Evolutionary conservation across 2,113 vertebrate species (phyloP).

Genomic region (Ursus arctos): DNA sequence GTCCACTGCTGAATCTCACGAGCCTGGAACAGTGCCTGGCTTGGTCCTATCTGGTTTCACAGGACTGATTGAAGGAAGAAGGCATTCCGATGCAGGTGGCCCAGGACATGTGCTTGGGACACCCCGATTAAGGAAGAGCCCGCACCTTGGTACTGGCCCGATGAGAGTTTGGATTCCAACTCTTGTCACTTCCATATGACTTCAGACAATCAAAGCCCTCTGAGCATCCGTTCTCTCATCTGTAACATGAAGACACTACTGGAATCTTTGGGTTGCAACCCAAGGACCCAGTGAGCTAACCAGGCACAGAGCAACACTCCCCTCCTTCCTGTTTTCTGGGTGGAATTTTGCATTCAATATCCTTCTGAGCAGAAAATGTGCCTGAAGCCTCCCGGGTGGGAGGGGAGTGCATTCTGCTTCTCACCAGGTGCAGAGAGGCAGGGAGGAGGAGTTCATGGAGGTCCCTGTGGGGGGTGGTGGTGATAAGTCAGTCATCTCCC

Average conservation of each 20-base stretch:
- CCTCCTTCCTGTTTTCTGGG: not conserved
- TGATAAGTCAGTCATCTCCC: not conserved
- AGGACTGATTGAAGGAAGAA: not conserved
- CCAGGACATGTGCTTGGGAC: not conserved
- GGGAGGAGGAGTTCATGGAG: not conserved
- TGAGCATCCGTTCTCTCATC: not conserved
- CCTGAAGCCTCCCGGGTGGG: not conserved
- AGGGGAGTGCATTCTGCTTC: not conserved
- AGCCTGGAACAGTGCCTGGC: not conserved
- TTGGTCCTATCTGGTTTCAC: not conserved
- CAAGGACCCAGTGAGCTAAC: not conserved
- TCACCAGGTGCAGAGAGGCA: not conserved
- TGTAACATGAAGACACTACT: not conserved
- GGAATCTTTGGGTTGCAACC: no score
- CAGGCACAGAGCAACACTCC: not conserved
- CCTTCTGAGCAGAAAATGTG: constrained; percentile 5
- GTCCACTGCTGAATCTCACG: not conserved
- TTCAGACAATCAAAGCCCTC: not conserved
- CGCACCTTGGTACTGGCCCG: no score
- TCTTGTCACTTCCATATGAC: not conserved
- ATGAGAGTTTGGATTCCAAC: not conserved
- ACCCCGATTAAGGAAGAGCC: not conserved
- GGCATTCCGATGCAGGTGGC: not conserved
- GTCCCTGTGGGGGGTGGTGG: not conserved
- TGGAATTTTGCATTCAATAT: not conserved